Conservation (phyloP, 2,113 vertebrate species). For the Nansenia antarctica region DNA sequence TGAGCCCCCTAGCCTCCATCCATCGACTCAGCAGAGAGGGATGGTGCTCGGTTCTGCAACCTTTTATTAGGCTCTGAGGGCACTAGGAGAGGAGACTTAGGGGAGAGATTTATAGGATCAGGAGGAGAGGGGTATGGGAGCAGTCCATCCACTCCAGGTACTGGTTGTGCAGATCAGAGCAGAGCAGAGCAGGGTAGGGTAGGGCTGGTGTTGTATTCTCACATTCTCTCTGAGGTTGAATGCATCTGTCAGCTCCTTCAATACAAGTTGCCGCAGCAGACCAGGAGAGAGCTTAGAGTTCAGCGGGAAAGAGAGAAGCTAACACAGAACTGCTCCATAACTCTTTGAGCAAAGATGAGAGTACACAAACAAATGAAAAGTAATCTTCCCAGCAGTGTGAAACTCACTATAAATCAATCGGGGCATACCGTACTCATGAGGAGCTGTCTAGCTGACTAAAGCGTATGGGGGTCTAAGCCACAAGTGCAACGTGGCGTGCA, state of each 20-base stretch:
- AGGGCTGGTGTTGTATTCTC: constrained; percentile 30
- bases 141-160: not conserved
- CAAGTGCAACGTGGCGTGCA: no score
- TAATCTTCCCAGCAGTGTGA: no score
- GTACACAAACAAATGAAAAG: not conserved
- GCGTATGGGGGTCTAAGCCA: no score
- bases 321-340: not conserved
- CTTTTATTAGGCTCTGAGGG: constrained; percentile 7
- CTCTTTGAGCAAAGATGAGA: not conserved
- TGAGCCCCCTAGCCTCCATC: constrained; percentile 26
- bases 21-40: constrained; percentile 21
- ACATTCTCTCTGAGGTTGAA: constrained; percentile 38
- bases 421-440: no score
- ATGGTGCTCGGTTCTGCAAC: constrained; percentile 6
- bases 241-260: constrained; percentile 41
- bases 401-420: no score
- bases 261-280: constrained; percentile 37
- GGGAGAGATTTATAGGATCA: not conserved
- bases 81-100: not conserved
- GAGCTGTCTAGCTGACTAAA: no score
- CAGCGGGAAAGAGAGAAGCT: constrained; percentile 13
- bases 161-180: constrained; percentile 6
- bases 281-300: constrained; percentile 29
- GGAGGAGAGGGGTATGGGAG: not conserved
- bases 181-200: constrained; percentile 5